Percentiles rank a stretch among this genome's conserved stretches.
Evolutionary conservation across 2,797 vertebrate genomes (phyloP).

Genomic region (Geotrypetes seraphini): DNA sequence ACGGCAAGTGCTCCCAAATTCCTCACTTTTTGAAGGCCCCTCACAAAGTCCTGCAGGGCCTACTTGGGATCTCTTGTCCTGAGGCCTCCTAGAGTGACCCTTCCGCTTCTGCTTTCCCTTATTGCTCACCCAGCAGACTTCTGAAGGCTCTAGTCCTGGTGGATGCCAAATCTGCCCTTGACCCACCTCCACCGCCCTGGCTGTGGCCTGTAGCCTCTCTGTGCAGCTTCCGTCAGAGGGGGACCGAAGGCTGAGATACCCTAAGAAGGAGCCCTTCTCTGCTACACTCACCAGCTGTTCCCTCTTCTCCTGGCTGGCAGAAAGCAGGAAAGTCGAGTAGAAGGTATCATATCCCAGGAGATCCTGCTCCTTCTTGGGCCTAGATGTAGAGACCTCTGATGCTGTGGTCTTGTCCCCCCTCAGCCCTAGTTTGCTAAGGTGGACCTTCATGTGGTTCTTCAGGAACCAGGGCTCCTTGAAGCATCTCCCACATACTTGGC

Average conservation of each 20-base stretch:
- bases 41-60: constrained; percentile 26
- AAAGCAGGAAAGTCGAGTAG: constrained; percentile 75
- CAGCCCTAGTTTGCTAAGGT: constrained; percentile 79
- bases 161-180: constrained; percentile 8
- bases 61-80: constrained; percentile 23
- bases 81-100: constrained; percentile 16
- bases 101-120: constrained; percentile 2
- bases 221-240: constrained; percentile 66
- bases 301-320: constrained; percentile 38
- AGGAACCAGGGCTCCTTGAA: constrained; percentile 95
- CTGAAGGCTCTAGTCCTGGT: constrained; percentile 48
- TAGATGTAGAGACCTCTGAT: constrained; percentile 23
- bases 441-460: constrained; percentile 95
- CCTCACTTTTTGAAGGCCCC: constrained; percentile 6
- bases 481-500: constrained; percentile 84
- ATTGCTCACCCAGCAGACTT: constrained; percentile 52
- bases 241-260: constrained; percentile 67
- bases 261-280: constrained; percentile 63
- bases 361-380: constrained; percentile 12
- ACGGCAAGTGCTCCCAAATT: constrained; percentile 69
- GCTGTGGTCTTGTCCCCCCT: constrained; percentile 28
- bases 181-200: constrained; percentile 34
- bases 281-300: no score
- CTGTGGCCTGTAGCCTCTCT: constrained; percentile 72
- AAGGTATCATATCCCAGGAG: constrained; percentile 68